Evolutionary conservation across 2,113 vertebrate genomes (phyloP).

Genomic region (Nycticryphes semicollaris): DNA sequence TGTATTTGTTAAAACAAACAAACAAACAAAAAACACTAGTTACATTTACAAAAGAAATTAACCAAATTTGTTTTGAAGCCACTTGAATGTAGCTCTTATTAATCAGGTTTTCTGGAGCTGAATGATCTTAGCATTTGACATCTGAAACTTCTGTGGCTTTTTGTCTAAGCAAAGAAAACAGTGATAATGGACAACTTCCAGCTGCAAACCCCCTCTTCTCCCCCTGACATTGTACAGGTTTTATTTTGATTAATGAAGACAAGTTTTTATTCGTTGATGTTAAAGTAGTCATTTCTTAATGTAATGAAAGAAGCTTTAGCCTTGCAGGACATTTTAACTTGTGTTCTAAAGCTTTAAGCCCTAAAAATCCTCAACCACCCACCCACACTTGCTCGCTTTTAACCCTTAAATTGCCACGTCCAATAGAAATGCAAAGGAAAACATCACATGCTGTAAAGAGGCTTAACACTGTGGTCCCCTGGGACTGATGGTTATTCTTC

Average conservation of each 20-base stretch:
- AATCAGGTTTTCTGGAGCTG: slow-evolving; percentile 38
- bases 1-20: not conserved
- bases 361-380: slow-evolving; percentile 18
- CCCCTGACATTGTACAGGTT: slow-evolving; percentile 45
- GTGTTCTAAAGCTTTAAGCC: slow-evolving; percentile 3
- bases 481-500: not conserved
- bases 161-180: slow-evolving; percentile 71
- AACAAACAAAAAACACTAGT: not conserved
- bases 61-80: not conserved
- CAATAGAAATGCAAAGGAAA: not conserved
- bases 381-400: not conserved
- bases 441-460: not conserved
- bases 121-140: slow-evolving; percentile 61
- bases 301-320: slow-evolving; percentile 27
- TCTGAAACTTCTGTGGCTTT: slow-evolving; percentile 66
- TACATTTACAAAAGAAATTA: slow-evolving; percentile 29
- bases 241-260: slow-evolving; percentile 66
- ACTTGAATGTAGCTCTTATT: not conserved
- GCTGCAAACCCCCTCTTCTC: slow-evolving; percentile 47
- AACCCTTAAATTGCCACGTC: not conserved
- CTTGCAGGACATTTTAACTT: slow-evolving; percentile 6
- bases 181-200: slow-evolving; percentile 73
- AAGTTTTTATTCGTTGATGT: slow-evolving; percentile 6
- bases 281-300: not conserved
- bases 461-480: not conserved